Percentiles rank a stretch among this genome's conserved stretches.
Conservation (phyloP, 2,797 vertebrate species). For the Alectoris magna region DNA sequence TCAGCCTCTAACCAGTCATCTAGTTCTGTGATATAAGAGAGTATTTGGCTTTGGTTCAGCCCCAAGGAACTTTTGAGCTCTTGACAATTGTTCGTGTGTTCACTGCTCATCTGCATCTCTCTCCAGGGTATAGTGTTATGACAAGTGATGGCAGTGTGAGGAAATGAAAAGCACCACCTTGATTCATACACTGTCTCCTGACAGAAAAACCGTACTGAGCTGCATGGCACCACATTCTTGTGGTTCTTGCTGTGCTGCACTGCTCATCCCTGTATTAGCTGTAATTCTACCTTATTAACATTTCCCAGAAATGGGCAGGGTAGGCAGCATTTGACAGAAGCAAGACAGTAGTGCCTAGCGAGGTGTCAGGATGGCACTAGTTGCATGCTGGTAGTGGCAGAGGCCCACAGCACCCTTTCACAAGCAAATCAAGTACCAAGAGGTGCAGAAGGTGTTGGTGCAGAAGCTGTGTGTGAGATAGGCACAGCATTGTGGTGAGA, state of each 20-base stretch:
- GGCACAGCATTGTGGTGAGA: neutral
- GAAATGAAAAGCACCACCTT: neutral
- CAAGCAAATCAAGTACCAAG: neutral
- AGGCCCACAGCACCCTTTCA: neutral
- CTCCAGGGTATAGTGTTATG: neutral
- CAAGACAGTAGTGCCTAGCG: neutral
- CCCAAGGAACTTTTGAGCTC: neutral
- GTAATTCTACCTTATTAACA: neutral
- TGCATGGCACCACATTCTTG: neutral
- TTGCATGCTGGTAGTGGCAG: neutral
- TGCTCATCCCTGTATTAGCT: neutral
- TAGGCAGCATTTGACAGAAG: neutral
- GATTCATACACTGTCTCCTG: neutral
- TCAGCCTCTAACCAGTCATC: neutral
- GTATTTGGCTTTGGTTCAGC: neutral
- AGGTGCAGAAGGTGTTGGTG: neutral
- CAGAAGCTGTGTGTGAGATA: neutral
- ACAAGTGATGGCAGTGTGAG: accelerated
- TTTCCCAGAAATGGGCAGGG: neutral
- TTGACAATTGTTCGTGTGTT: neutral
- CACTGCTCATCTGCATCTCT: neutral
- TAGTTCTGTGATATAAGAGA: neutral
- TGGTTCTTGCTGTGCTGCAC: neutral
- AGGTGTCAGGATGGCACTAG: neutral
- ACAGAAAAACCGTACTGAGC: neutral